Conservation (phyloP, 2,888 invertebrate species). For the Hymenopus coronatus region DNA sequence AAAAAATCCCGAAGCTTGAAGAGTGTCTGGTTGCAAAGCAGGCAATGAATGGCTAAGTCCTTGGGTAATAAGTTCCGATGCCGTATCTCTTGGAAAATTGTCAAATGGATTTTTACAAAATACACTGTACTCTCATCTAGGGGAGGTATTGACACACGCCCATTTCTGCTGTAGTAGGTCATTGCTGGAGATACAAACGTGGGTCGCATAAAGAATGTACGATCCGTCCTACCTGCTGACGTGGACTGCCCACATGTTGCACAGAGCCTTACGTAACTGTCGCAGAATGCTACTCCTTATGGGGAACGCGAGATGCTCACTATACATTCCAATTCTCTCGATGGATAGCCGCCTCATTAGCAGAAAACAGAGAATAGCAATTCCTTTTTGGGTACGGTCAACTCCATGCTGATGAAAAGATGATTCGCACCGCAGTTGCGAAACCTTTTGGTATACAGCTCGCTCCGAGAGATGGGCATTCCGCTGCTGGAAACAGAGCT, state of each 20-base stretch:
- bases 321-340: neutral
- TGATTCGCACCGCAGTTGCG: neutral
- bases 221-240: neutral
- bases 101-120: too few relatives aligned
- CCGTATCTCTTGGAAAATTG: too few relatives aligned
- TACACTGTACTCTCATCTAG: neutral
- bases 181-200: neutral
- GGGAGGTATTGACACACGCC: neutral
- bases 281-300: neutral
- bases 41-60: too few relatives aligned
- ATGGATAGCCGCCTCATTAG: neutral
- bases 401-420: neutral
- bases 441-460: neutral
- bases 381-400: neutral
- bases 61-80: too few relatives aligned
- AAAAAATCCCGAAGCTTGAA: too few relatives aligned
- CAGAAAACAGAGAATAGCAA: neutral
- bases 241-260: neutral
- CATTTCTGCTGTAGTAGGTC: slow-evolving; percentile 9
- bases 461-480: neutral
- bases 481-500: neutral
- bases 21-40: too few relatives aligned
- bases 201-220: neutral
- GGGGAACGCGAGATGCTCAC: neutral
- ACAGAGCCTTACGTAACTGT: neutral